Percentiles rank a stretch among this genome's conserved stretches.
Evolutionary conservation across 2,113 vertebrate species (phyloP).

Genomic region (Mystacornis crossleyi): DNA sequence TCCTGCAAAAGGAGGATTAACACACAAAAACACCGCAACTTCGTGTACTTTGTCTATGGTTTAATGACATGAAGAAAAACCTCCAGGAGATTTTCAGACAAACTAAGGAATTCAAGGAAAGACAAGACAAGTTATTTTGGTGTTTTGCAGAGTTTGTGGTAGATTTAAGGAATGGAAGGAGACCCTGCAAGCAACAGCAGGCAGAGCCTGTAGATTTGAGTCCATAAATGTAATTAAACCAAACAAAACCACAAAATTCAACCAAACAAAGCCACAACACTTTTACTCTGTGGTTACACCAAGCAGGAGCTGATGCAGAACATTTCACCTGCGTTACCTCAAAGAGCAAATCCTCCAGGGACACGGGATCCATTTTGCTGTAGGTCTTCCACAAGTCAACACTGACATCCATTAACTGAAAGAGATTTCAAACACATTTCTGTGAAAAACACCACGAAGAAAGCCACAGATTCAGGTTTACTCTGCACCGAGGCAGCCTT

Average conservation of each 20-base stretch:
- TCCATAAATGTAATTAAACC: not conserved
- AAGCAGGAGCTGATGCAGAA: not conserved
- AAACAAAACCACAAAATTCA: not conserved
- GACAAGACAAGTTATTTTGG: not conserved
- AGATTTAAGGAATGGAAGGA: not conserved
- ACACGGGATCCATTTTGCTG: slow-evolving; percentile 89
- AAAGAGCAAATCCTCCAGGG: slow-evolving; percentile 85
- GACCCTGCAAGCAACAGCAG: not conserved
- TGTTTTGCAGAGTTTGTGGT: not conserved
- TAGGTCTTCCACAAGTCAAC: slow-evolving; percentile 90
- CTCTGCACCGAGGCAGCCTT: not conserved
- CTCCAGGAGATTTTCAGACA: not conserved
- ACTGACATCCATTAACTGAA: slow-evolving; percentile 92
- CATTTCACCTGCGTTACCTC: slow-evolving; percentile 78
- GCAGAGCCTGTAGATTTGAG: not conserved
- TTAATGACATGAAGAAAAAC: not conserved
- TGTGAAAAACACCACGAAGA: not conserved
- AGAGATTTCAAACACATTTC: not conserved
- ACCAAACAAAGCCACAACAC: not conserved
- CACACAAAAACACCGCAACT: not conserved
- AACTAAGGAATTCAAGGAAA: not conserved
- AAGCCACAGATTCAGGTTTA: not conserved
- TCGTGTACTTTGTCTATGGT: not conserved
- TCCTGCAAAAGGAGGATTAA: not conserved
- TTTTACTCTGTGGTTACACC: not conserved